Conservation (phyloP, 1,140 invertebrate genomes). For the Probaryconus sp. region DNA sequence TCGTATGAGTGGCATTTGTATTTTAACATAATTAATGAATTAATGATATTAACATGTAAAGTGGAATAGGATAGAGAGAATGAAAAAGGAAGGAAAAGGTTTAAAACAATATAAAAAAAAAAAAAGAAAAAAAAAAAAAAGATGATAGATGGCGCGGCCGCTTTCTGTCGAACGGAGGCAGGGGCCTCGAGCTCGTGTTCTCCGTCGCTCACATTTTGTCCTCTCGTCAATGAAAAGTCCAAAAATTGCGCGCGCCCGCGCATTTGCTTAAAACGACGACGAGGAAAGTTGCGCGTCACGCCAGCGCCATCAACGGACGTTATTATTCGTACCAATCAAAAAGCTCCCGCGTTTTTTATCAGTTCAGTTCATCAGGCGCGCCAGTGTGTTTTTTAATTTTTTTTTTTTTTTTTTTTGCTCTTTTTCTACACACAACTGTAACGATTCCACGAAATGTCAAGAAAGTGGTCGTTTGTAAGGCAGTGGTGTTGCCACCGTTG, state of each 20-base stretch:
- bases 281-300: too few relatives aligned
- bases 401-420: constrained; percentile 25
- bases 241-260: too few relatives aligned
- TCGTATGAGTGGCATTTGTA: constrained; percentile 78
- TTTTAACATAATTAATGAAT: constrained; percentile 76
- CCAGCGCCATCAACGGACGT: constrained; percentile 21
- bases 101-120: constrained; percentile 28
- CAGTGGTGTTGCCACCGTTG: too few relatives aligned
- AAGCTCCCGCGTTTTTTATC: constrained; percentile 55
- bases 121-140: constrained; percentile 4
- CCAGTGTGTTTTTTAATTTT: constrained; percentile 63
- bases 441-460: too few relatives aligned
- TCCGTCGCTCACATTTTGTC: constrained; percentile 64
- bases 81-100: constrained; percentile 50
- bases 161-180: constrained; percentile 64
- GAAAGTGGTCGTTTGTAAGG: too few relatives aligned
- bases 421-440: neutral
- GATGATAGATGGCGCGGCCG: constrained; percentile 55
- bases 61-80: constrained; percentile 74
- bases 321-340: constrained; percentile 36
- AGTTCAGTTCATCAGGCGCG: constrained; percentile 70
- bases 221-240: constrained; percentile 58
- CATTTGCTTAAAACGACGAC: too few relatives aligned
- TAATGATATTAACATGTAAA: constrained; percentile 78
- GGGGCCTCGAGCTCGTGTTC: constrained; percentile 67